phyloP scores from a whole-genome alignment of 2,113 vertebrate species.

The Centropus unirufus region DNA sequence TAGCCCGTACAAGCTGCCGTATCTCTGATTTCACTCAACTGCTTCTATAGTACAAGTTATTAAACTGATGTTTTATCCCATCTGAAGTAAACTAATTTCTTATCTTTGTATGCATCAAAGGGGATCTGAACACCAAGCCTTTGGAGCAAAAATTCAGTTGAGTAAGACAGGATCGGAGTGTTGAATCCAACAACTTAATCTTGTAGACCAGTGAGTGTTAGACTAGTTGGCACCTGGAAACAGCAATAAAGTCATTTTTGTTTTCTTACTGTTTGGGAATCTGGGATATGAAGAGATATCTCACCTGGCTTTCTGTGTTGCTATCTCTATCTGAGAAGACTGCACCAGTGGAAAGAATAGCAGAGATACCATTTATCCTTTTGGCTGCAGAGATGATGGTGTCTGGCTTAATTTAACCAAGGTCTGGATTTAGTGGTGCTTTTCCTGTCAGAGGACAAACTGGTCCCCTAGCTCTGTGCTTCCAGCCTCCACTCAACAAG shows the following conservation, averaged over 20 bases:
- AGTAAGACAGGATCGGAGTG: background rate
- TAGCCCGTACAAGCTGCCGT: background rate
- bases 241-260: background rate
- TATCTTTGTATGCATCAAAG: slow-evolving; percentile 25
- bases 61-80: background rate
- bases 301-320: background rate
- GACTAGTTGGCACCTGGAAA: slow-evolving; percentile 4
- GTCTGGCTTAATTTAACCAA: background rate
- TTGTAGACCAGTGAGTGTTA: background rate
- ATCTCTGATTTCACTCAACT: slow-evolving; percentile 16
- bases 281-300: background rate
- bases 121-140: background rate
- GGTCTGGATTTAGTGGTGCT: background rate
- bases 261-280: background rate
- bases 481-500: background rate
- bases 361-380: background rate
- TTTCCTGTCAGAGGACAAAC: background rate
- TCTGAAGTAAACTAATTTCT: background rate
- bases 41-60: background rate
- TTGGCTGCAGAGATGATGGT: background rate
- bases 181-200: background rate
- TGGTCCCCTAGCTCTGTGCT: background rate
- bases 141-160: slow-evolving; percentile 8
- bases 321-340: background rate
- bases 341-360: background rate